Evolutionary conservation across 2,797 vertebrate genomes (phyloP).

Genomic region (Micromesistius poutassou): DNA sequence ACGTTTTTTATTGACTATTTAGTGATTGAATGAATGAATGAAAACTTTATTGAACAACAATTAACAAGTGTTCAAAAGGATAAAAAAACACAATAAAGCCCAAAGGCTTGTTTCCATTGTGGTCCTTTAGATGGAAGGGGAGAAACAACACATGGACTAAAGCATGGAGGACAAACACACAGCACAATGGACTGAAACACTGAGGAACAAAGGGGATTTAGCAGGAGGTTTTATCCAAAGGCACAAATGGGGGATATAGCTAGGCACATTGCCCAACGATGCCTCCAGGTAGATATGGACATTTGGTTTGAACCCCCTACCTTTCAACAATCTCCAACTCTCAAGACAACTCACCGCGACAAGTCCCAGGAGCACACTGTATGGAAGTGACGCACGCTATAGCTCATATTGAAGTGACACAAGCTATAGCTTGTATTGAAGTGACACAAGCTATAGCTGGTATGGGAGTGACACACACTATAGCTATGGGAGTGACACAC

Average conservation of each 20-base stretch:
- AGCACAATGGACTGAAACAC: too few species aligned
- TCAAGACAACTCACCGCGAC: not conserved
- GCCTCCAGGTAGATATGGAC: not conserved
- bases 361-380: not conserved
- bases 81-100: too few species aligned
- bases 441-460: not conserved
- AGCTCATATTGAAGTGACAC: not conserved
- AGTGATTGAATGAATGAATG: too few species aligned
- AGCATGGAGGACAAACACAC: too few species aligned
- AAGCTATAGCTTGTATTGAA: not conserved
- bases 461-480: not conserved
- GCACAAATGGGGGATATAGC: not conserved
- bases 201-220: too few species aligned
- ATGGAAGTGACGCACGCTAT: not conserved
- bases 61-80: too few species aligned
- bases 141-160: too few species aligned
- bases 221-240: not conserved
- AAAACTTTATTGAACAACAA: too few species aligned
- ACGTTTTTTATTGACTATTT: conserved; percentile 18
- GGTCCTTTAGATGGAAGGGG: too few species aligned
- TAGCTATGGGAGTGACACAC: not conserved
- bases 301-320: not conserved
- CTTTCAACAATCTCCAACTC: not conserved
- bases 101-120: too few species aligned
- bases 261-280: not conserved